Percentiles rank a stretch among this genome's conserved stretches.
Conservation (phyloP, 2,113 vertebrate species). For the Cryptomyrus ogoouensis region DNA sequence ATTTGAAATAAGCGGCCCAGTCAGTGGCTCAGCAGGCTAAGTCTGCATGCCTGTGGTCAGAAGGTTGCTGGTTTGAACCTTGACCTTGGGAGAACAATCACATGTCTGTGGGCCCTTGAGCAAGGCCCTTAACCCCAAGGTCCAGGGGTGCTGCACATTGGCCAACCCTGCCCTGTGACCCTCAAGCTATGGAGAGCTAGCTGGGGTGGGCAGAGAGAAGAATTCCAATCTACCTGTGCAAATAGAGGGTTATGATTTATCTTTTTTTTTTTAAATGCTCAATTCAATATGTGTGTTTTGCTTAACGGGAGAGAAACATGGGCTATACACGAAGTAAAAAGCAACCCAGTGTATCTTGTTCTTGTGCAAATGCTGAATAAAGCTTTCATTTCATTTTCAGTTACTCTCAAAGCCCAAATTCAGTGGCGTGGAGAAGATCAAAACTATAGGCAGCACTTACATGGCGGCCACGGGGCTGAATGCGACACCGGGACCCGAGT, state of each 20-base stretch:
- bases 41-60: not conserved
- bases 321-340: not conserved
- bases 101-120: not conserved
- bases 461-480: slow-evolving; percentile 95
- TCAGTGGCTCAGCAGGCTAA: not conserved
- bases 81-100: not conserved
- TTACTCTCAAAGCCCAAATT: slow-evolving; percentile 94
- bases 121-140: not conserved
- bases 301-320: not conserved
- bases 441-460: slow-evolving; percentile 97
- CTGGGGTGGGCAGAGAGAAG: not conserved
- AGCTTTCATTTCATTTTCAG: slow-evolving; percentile 47
- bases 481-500: slow-evolving; percentile 62
- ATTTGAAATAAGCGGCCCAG: not conserved
- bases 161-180: not conserved
- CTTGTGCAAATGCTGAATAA: not conserved
- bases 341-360: not conserved
- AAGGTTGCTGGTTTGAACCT: not conserved
- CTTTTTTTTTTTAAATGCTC: not conserved
- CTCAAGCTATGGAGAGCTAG: not conserved
- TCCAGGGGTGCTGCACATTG: not conserved
- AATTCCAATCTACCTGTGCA: not conserved
- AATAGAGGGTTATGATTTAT: not conserved
- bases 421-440: slow-evolving; percentile 97
- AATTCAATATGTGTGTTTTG: not conserved